phyloP scores from a whole-genome alignment of 64 coral and sea anemone genomes.

The Actinia tenebrosa region DNA sequence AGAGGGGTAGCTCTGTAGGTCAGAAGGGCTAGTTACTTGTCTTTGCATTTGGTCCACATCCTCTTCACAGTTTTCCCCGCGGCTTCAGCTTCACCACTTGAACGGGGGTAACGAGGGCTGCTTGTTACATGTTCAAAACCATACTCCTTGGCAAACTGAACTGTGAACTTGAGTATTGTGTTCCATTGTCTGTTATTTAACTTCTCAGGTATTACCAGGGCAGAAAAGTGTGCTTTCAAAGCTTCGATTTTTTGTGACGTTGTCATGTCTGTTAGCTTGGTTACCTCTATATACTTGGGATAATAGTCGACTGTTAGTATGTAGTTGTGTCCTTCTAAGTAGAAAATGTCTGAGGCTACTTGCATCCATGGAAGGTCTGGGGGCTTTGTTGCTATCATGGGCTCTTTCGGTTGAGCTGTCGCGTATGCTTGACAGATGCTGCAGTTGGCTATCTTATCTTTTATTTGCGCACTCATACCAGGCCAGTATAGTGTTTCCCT shows the following conservation, averaged over 20 bases:
- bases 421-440: slow-evolving; percentile 27
- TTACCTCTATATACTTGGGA: slow-evolving; percentile 52
- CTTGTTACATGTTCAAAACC: not conserved
- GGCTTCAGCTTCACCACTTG: slow-evolving; percentile 30
- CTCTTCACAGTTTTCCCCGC: slow-evolving; percentile 34
- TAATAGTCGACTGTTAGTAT: slow-evolving; percentile 40
- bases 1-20: slow-evolving; percentile 34
- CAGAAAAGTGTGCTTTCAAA: not conserved
- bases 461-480: slow-evolving; percentile 24
- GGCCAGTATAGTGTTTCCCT: slow-evolving; percentile 31
- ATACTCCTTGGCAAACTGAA: slow-evolving; percentile 24
- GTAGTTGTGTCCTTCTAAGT: slow-evolving; percentile 17
- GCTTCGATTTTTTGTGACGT: not conserved
- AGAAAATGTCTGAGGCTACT: not conserved
- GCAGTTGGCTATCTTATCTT: slow-evolving; percentile 40
- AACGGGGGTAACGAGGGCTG: slow-evolving; percentile 31
- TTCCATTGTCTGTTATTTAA: not conserved
- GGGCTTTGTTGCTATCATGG: slow-evolving; percentile 9
- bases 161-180: not conserved
- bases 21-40: slow-evolving; percentile 17
- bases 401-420: slow-evolving; percentile 36
- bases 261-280: slow-evolving; percentile 21
- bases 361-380: slow-evolving; percentile 13
- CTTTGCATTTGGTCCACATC: slow-evolving; percentile 25
- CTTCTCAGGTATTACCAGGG: not conserved